Base-by-base conservation (phyloP, 1,140 invertebrate species). In the Globodera ellingtonae region DNA sequence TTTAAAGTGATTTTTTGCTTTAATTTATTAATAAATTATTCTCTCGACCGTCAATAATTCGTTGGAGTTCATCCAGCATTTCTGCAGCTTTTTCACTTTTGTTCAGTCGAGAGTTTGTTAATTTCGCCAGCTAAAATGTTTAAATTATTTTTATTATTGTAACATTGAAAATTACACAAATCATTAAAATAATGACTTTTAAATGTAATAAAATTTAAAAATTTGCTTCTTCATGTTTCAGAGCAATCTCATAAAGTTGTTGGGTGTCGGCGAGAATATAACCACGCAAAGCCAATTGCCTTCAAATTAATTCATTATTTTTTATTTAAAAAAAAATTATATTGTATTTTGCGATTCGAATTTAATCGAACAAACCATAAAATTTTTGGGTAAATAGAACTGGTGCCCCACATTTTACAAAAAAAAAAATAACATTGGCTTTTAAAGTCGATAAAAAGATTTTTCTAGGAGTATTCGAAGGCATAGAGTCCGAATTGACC, bases 271-370 rank as follows among this genome's bases (percentile, higher is more conserved):
- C 93, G 24, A 96, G 90, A 75, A 96, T 92, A 75, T 93, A 91
- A 85, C 93, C 93, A 70, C 95, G 91, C 74, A 93, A 91, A 85
- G 95, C 93, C 79, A 96, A 90, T 86, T 94, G 93, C 18, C 75
- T 77, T 76, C 4, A 66, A 75, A 59, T 15, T 59, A 15, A 15
- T 15, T 15, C 5, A 15, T 59, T 59, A 59, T 15, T 59, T 59
- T 50, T 52, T 52, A 52, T 52, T 9, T 52, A 7, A 59, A 59
- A 59, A 59, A 13, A 35, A 13, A 35, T 15, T 18, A 59, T 59
- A 10, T 18, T 59, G 3, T 35, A 35, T 35, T 35, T 35, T 35
- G 35, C 35, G 35, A 35, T 35, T 35, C 35, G 35, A 35, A 35
- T 35, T 35, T 35, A 35, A 35, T 35, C 35, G 35, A 35, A 35